Evolutionary conservation across 2,888 invertebrate species (phyloP).

Genomic region (Apoda limacodes): DNA sequence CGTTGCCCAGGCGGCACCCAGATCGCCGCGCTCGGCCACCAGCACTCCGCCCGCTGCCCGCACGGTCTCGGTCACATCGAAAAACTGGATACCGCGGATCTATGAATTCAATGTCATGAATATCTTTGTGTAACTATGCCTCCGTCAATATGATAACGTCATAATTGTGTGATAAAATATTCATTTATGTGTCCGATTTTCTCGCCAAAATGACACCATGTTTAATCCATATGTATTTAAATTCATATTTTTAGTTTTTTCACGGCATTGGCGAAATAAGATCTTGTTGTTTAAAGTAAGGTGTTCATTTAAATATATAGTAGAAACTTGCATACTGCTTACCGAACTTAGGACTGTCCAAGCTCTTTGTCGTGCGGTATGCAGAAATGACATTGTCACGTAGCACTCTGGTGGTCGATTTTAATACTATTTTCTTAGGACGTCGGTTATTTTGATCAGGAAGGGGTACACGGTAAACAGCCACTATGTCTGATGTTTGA

Average conservation of each 20-base stretch:
- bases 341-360: background rate
- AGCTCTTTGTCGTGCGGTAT: slow-evolving; percentile 1
- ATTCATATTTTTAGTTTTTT: slow-evolving; percentile 4
- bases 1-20: too few species aligned
- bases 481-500: background rate
- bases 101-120: too few species aligned
- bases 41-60: too few species aligned
- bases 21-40: too few species aligned
- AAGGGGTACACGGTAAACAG: slow-evolving; percentile 2
- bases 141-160: too few species aligned
- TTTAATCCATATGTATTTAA: slow-evolving; percentile 6
- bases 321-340: too few species aligned
- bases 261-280: slow-evolving; percentile 6
- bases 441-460: slow-evolving; percentile 1
- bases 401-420: slow-evolving; percentile 5
- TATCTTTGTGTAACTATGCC: too few species aligned
- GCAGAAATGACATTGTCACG: slow-evolving; percentile 1
- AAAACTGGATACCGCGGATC: too few species aligned
- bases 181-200: slow-evolving; percentile 5
- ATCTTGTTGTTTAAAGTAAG: slow-evolving; percentile 5
- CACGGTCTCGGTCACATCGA: too few species aligned
- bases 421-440: slow-evolving; percentile 3
- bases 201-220: slow-evolving; percentile 7
- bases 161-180: too few species aligned
- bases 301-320: slow-evolving; percentile 3